Conservation (phyloP, 1,140 invertebrate species). For the Chymomyza costata region DNA sequence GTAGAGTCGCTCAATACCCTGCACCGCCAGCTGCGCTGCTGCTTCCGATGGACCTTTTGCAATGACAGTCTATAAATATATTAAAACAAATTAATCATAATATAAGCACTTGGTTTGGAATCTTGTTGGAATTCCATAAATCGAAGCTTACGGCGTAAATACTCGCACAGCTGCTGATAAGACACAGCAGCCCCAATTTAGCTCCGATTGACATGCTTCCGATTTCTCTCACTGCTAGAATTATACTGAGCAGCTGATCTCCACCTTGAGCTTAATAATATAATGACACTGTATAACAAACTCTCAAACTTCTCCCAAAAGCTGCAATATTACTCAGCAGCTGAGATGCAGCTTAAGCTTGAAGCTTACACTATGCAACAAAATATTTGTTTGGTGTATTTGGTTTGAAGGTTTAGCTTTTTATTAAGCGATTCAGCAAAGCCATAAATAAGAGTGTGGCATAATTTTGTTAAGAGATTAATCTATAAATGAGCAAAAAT, state of each 20-base stretch:
- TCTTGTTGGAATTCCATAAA: background rate
- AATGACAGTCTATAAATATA: too few relatives aligned
- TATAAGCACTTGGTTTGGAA: too few relatives aligned
- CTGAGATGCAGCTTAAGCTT: too few relatives aligned
- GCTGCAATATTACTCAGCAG: too few relatives aligned
- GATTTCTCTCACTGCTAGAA: background rate
- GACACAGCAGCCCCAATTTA: background rate
- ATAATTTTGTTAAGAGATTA: too few relatives aligned
- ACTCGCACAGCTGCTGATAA: conserved; percentile 10
- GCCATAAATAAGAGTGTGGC: conserved; percentile 38
- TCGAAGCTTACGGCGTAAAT: conserved; percentile 9
- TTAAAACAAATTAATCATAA: too few relatives aligned
- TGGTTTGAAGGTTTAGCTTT: conserved; percentile 38
- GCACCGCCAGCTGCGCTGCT: background rate
- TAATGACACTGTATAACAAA: too few relatives aligned
- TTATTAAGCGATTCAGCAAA: conserved; percentile 55
- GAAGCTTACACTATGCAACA: too few relatives aligned
- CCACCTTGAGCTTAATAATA: too few relatives aligned
- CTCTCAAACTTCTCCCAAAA: too few relatives aligned
- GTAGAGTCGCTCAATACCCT: conserved; percentile 40
- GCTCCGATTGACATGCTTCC: conserved; percentile 3
- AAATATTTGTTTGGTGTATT: background rate
- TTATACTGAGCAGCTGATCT: too few relatives aligned
- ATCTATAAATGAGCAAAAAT: conserved; percentile 44
- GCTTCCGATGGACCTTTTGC: too few relatives aligned